Conservation (phyloP, 2,888 invertebrate species). For the Andrena bicolor region DNA sequence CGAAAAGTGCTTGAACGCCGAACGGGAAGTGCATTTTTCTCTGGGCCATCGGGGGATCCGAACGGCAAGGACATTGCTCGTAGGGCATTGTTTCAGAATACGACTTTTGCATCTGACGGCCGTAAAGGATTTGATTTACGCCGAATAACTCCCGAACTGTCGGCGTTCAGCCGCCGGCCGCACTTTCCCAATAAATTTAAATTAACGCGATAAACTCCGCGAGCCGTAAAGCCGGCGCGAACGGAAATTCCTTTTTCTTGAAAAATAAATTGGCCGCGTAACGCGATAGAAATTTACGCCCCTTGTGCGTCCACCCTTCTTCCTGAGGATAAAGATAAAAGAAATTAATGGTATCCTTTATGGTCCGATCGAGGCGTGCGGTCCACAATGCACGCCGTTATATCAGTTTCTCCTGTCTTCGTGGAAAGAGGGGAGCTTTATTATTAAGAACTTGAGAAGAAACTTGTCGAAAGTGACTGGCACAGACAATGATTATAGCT, state of each 20-base stretch:
- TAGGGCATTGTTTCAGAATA: slow-evolving; percentile 62
- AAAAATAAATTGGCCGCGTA: slow-evolving; percentile 49
- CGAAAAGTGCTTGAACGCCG: slow-evolving; percentile 29
- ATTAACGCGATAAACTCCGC: slow-evolving; percentile 52
- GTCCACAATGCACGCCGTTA: background rate
- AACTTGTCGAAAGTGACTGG: background rate
- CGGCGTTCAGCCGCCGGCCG: slow-evolving; percentile 16
- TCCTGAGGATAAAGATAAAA: background rate
- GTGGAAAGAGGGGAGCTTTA: background rate
- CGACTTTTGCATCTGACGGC: slow-evolving; percentile 40
- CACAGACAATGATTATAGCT: background rate
- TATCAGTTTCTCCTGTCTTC: background rate
- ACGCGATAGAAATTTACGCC: slow-evolving; percentile 46
- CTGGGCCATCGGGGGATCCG: slow-evolving; percentile 35
- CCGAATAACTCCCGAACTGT: slow-evolving; percentile 57
- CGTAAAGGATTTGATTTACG: slow-evolving; percentile 60
- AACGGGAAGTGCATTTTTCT: slow-evolving; percentile 55
- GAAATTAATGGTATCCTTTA: slow-evolving; percentile 17
- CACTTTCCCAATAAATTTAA: slow-evolving; percentile 58
- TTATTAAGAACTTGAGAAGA: background rate
- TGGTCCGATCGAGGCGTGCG: no score
- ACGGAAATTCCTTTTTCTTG: slow-evolving; percentile 41
- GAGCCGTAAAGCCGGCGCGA: slow-evolving; percentile 33
- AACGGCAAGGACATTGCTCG: slow-evolving; percentile 42
- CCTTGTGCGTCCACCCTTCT: slow-evolving; percentile 2